Percentiles rank a stretch among this genome's conserved stretches.
phyloP scores from a whole-genome alignment of 23 tunicate species.

The Trididemnum miniatum region DNA sequence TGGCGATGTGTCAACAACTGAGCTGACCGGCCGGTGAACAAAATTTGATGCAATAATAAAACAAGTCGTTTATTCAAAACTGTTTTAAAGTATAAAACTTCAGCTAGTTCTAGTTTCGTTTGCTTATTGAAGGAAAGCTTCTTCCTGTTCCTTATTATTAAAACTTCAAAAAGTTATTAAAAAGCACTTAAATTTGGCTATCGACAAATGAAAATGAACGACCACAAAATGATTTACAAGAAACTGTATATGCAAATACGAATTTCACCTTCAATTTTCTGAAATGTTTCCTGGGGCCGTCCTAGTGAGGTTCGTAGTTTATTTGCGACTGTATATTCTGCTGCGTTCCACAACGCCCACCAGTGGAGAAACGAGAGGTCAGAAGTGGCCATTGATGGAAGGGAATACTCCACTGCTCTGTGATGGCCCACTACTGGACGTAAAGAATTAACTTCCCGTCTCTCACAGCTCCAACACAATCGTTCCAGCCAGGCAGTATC shows the following conservation, averaged over 20 bases:
- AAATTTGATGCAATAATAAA: no score
- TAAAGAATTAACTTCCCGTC: constrained; percentile 15
- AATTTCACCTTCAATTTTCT: constrained; percentile 85
- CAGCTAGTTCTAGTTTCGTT: no score
- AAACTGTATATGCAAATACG: no score
- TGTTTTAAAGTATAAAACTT: no score
- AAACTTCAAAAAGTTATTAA: no score
- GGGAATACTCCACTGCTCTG: neutral
- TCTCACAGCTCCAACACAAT: constrained; percentile 75
- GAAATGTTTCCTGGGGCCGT: constrained; percentile 77
- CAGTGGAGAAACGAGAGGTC: constrained; percentile 63
- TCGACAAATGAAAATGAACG: neutral
- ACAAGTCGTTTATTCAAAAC: no score
- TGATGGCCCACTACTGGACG: neutral
- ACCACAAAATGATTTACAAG: neutral
- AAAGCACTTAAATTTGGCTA: no score
- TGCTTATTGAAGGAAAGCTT: no score
- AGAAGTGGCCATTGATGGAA: constrained; percentile 6
- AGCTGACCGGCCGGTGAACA: no score
- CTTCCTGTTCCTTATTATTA: no score
- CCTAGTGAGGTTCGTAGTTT: constrained; percentile 80
- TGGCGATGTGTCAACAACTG: no score
- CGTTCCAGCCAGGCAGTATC: constrained; percentile 44
- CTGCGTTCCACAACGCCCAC: constrained; percentile 87
- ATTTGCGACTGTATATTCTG: constrained; percentile 82